A percentile compares a stretch with the other conserved stretches of the same genome.
phyloP scores from a whole-genome alignment of 1,140 invertebrate genomes.

The Drosophila paulistorum region DNA sequence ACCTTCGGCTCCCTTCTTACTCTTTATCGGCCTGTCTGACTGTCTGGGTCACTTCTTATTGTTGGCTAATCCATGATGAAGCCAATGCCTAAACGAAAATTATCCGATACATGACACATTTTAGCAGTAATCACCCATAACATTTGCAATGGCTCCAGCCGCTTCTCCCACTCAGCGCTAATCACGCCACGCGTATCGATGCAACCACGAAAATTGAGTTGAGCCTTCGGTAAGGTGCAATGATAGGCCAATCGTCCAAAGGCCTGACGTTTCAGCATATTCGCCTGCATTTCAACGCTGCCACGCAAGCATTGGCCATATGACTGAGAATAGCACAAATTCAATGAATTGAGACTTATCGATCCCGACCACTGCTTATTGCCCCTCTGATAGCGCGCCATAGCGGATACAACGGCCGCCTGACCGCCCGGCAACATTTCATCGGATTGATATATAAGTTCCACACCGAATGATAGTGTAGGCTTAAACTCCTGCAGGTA shows the following conservation, averaged over 20 bases:
- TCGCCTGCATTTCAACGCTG: constrained; percentile 35
- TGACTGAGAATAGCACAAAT: constrained; percentile 36
- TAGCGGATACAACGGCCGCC: constrained; percentile 18
- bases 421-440: constrained; percentile 25
- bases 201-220: constrained; percentile 33
- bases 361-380: constrained; percentile 27
- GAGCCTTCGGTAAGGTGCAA: constrained; percentile 25
- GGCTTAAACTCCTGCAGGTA: constrained; percentile 40
- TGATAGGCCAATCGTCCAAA: constrained; percentile 26
- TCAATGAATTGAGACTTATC: constrained; percentile 26
- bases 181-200: constrained; percentile 37
- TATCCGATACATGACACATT: constrained; percentile 30
- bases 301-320: constrained; percentile 29
- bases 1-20: too few relatives aligned
- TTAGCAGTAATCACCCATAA: constrained; percentile 29
- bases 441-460: constrained; percentile 35
- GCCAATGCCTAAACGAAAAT: constrained; percentile 35
- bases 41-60: neutral
- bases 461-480: constrained; percentile 29
- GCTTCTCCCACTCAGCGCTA: constrained; percentile 38
- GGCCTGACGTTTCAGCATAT: constrained; percentile 33
- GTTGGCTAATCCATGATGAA: constrained; percentile 26
- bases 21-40: neutral
- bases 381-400: constrained; percentile 32
- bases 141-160: constrained; percentile 29